Evolutionary conservation across 2,797 vertebrate genomes (phyloP).

Genomic region (Hephaestus fuliginosus): DNA sequence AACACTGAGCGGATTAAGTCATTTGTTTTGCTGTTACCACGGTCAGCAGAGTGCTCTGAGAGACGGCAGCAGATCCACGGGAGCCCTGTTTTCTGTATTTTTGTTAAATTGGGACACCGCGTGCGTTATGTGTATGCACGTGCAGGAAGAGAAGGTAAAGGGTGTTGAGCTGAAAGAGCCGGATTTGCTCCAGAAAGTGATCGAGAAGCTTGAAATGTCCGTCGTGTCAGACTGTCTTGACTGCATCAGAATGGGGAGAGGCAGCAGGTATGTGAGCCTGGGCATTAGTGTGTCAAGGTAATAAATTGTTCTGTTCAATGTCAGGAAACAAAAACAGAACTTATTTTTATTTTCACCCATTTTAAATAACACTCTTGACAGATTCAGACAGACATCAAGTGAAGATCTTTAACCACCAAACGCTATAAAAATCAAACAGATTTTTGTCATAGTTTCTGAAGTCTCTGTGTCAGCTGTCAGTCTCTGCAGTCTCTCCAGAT

Average conservation of each 20-base stretch:
- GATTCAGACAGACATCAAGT: too few species aligned
- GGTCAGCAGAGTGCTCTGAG: conserved; percentile 34
- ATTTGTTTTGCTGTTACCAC: conserved; percentile 65
- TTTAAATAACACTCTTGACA: neutral
- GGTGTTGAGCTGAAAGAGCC: conserved; percentile 48
- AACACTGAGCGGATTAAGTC: conserved; percentile 74
- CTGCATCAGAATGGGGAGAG: conserved; percentile 72
- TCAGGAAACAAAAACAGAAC: neutral
- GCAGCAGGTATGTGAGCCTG: conserved; percentile 67
- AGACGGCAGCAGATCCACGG: conserved; percentile 22
- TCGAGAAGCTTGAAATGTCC: conserved; percentile 75
- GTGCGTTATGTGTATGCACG: conserved; percentile 74
- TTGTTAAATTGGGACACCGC: conserved; percentile 30
- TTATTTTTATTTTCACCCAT: neutral
- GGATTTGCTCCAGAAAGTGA: conserved; percentile 52
- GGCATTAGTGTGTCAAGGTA: neutral
- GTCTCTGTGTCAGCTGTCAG: neutral
- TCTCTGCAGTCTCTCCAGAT: neutral
- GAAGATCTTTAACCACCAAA: neutral
- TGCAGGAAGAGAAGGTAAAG: conserved; percentile 51
- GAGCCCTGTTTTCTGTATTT: conserved; percentile 20
- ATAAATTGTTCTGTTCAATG: neutral
- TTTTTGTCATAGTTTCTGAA: neutral
- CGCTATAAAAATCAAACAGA: neutral
- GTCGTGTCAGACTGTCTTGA: conserved; percentile 72